Conservation (phyloP, 2,888 invertebrate genomes). For the Heteromyza rotundicornis region DNA sequence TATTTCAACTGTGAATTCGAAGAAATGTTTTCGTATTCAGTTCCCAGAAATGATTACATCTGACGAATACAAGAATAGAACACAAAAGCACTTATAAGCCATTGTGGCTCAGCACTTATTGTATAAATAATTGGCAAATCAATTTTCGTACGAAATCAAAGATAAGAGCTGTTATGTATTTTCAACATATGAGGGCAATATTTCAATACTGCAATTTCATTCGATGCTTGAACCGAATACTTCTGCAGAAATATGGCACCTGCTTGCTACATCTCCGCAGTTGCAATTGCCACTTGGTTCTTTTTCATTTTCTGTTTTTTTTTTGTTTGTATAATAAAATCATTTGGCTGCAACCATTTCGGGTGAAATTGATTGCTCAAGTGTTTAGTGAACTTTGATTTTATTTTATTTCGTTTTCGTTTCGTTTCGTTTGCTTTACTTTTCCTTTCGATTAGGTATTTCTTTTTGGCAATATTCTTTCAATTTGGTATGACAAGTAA, state of each 20-base stretch:
- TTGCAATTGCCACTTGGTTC: neutral
- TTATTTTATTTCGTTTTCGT: no score
- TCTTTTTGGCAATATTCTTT: no score
- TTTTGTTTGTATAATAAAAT: no score
- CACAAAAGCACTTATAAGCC: neutral
- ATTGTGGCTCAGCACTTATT: neutral
- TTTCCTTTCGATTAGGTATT: no score
- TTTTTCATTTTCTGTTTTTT: no score
- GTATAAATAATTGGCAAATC: conserved; percentile 16
- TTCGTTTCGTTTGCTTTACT: no score
- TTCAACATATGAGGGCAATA: no score
- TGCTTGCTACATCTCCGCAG: conserved; percentile 1
- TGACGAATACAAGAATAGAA: neutral
- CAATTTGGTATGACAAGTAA: no score
- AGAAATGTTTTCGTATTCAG: neutral
- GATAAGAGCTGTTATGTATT: no score
- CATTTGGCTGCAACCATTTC: neutral
- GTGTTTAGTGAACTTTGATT: neutral
- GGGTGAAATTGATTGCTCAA: conserved; percentile 1
- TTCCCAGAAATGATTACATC: neutral
- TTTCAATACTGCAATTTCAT: no score
- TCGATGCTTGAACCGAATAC: no score
- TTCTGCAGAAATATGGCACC: conserved; percentile 2
- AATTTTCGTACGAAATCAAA: conserved; percentile 15
- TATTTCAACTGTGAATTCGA: neutral